Percentiles rank a stretch among this genome's conserved stretches.
Evolutionary conservation across 2,888 invertebrate genomes (phyloP).

Genomic region (Suillia variegata): DNA sequence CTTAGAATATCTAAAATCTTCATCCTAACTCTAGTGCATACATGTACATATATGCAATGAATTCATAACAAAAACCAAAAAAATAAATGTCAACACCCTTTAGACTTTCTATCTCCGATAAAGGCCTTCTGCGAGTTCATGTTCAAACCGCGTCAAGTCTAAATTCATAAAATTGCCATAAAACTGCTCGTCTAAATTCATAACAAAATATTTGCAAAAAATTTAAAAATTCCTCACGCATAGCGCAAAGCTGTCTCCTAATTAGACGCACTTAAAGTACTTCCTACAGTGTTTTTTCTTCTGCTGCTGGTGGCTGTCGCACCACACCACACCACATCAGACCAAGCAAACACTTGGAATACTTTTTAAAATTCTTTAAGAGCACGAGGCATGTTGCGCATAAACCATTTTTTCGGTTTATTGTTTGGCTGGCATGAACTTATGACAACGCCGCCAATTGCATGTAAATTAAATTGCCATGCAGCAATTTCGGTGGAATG

Average conservation of each 20-base stretch:
- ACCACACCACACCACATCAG: too few relatives aligned
- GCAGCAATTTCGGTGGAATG: conserved; percentile 4
- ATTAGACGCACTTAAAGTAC: not conserved
- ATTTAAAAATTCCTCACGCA: not conserved
- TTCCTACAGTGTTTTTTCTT: not conserved
- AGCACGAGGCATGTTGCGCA: not conserved
- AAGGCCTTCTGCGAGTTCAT: conserved; percentile 7
- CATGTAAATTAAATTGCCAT: not conserved
- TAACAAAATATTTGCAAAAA: not conserved
- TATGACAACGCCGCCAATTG: not conserved
- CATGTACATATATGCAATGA: too few relatives aligned
- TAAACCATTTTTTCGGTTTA: not conserved
- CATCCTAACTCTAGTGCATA: too few relatives aligned
- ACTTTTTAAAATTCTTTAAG: not conserved
- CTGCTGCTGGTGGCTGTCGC: too few relatives aligned
- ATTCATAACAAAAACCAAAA: too few relatives aligned
- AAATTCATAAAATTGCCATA: not conserved
- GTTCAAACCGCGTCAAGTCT: not conserved
- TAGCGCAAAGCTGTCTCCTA: not conserved
- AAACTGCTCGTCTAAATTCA: not conserved
- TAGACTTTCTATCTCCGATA: too few relatives aligned
- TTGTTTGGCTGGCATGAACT: not conserved
- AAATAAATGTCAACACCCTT: too few relatives aligned
- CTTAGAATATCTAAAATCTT: too few relatives aligned
- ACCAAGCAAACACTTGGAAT: not conserved